phyloP scores from a whole-genome alignment of 2,797 vertebrate genomes.

The Pampus argenteus region DNA sequence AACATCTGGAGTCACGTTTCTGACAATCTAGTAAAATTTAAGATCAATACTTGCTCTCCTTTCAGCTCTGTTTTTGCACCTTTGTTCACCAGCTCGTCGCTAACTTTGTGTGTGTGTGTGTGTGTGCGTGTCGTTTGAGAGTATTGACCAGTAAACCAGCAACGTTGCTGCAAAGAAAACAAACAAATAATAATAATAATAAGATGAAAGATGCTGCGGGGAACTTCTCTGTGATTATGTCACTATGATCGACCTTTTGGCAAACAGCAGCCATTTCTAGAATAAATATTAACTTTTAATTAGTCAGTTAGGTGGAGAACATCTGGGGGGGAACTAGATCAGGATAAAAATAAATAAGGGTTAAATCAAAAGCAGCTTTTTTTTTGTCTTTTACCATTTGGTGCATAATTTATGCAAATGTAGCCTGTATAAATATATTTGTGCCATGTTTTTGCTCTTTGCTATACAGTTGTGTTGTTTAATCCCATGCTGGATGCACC shows the following conservation, averaged over 20 bases:
- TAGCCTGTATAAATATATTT: not conserved
- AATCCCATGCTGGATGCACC: not conserved
- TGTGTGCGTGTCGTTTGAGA: too few relatives aligned
- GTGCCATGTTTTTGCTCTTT: slow-evolving; percentile 17
- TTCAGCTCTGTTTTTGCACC: not conserved
- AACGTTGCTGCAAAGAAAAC: not conserved
- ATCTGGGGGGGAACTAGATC: not conserved
- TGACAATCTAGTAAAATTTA: not conserved
- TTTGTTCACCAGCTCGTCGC: not conserved
- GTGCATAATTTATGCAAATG: not conserved
- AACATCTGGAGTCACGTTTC: not conserved
- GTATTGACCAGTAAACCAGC: too few relatives aligned
- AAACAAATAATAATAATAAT: not conserved
- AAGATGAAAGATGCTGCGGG: not conserved
- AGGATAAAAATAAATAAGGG: not conserved
- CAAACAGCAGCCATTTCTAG: not conserved
- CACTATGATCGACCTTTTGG: not conserved
- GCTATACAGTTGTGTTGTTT: not conserved
- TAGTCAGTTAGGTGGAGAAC: not conserved
- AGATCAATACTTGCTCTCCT: not conserved
- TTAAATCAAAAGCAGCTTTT: not conserved
- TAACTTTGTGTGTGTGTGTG: too few relatives aligned
- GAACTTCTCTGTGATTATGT: not conserved
- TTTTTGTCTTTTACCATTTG: not conserved
- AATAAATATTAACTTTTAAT: not conserved